Percentiles rank a stretch among this genome's conserved stretches.
These are phyloP conservation scores for Tetraneura akinire DNA, from an alignment of 1,140 invertebrate species.

Conservation along the genomic window DNA sequence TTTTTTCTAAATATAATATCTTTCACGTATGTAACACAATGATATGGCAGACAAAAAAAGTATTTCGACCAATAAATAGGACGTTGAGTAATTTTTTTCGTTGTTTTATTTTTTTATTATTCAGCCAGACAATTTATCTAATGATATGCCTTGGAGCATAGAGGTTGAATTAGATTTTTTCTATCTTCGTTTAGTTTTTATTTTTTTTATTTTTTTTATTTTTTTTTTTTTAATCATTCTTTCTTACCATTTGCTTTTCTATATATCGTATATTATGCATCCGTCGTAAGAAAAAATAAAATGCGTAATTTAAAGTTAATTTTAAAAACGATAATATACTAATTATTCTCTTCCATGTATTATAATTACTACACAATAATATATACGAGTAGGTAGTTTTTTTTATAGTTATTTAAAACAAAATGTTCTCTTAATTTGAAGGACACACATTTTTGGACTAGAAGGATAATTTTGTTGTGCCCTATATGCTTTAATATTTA, in stretches of 20 bases:
- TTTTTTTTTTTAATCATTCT: conserved; percentile 39
- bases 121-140: conserved; percentile 17
- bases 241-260: conserved; percentile 28
- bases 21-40: conserved; percentile 40
- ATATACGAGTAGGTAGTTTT: neutral
- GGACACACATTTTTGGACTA: neutral
- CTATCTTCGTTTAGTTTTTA: conserved; percentile 4
- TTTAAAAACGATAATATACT: conserved; percentile 23
- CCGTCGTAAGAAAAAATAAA: conserved; percentile 14
- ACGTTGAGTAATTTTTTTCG: conserved; percentile 43
- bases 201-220: conserved; percentile 15
- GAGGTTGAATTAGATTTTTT: conserved; percentile 40
- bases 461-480: neutral
- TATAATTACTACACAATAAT: neutral
- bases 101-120: conserved; percentile 31
- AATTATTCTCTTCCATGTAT: neutral
- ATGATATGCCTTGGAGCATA: conserved; percentile 45
- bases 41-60: conserved; percentile 49
- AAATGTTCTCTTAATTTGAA: neutral
- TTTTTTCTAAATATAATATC: conserved; percentile 30
- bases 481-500: too few species aligned
- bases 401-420: neutral
- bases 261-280: conserved; percentile 37
- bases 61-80: conserved; percentile 46
- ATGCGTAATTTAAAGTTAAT: conserved; percentile 48